Percentiles rank a stretch among this genome's conserved stretches.
Conservation (phyloP, 2,797 vertebrate genomes). For the Sebastes alutus region DNA sequence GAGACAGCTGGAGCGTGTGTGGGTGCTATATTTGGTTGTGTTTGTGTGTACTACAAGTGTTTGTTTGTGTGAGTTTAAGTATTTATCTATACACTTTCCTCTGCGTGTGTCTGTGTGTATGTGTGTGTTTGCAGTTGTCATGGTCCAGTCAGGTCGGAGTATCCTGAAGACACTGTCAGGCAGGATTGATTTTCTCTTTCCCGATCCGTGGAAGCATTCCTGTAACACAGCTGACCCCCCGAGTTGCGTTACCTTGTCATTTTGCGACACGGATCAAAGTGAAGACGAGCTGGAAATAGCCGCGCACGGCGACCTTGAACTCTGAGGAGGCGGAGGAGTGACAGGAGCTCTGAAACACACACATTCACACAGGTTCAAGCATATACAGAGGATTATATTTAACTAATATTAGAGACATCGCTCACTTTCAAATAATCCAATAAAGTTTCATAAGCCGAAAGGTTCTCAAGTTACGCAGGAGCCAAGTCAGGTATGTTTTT, state of each 20-base stretch:
- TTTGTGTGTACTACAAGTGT: slow-evolving; percentile 18
- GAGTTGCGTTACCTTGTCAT: slow-evolving; percentile 96
- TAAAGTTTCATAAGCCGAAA: background rate
- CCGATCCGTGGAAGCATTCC: slow-evolving; percentile 88
- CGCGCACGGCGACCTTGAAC: slow-evolving; percentile 54
- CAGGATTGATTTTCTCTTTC: slow-evolving; percentile 92
- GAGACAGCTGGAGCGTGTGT: slow-evolving; percentile 35
- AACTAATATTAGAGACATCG: background rate
- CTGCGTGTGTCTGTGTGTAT: slow-evolving; percentile 20
- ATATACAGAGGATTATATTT: background rate
- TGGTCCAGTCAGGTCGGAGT: slow-evolving; percentile 89
- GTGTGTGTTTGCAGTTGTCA: slow-evolving; percentile 68
- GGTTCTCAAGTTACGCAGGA: background rate
- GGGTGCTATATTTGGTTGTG: slow-evolving; percentile 40
- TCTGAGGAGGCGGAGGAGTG: slow-evolving; percentile 20
- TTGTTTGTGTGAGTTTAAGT: slow-evolving; percentile 37
- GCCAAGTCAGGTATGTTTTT: background rate
- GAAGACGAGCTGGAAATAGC: slow-evolving; percentile 90
- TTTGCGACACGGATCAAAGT: slow-evolving; percentile 90
- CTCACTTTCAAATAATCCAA: background rate
- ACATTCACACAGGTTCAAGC: slow-evolving; percentile 9
- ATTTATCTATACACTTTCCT: slow-evolving; percentile 10
- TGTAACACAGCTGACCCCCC: slow-evolving; percentile 93
- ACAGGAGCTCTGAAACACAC: slow-evolving; percentile 12
- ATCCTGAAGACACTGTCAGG: slow-evolving; percentile 97